phyloP scores from a whole-genome alignment of 2,113 vertebrate genomes.

The Turnix velox region DNA sequence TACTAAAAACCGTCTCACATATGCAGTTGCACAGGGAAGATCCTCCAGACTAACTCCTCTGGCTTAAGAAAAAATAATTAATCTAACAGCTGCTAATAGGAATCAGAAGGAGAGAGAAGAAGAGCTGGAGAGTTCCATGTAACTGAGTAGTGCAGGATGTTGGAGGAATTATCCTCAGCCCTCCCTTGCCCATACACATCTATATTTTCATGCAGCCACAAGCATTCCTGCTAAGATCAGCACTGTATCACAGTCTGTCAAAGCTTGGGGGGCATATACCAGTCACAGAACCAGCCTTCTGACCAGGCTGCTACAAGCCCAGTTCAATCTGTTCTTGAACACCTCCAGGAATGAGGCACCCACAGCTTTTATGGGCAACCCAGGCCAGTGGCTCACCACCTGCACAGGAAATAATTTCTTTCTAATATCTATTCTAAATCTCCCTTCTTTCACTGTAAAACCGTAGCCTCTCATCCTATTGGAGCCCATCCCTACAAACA shows the following conservation, averaged over 20 bases:
- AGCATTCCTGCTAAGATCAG: background rate
- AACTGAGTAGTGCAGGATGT: background rate
- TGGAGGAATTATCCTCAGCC: background rate
- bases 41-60: constrained; percentile 46
- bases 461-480: no score
- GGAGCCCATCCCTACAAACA: no score
- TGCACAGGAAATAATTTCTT: no score
- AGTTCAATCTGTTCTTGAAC: no score
- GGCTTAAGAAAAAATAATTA: constrained; percentile 1
- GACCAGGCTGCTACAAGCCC: no score
- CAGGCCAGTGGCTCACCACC: no score
- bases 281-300: rapidly evolving
- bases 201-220: background rate
- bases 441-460: no score
- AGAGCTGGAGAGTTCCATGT: background rate
- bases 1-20: constrained; percentile 36
- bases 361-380: no score
- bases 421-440: no score
- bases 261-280: rapidly evolving
- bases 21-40: constrained; percentile 35
- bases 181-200: background rate
- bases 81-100: constrained; percentile 37
- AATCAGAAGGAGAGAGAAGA: background rate
- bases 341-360: no score
- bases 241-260: rapidly evolving